Base-by-base conservation (phyloP, 2,113 vertebrate species). In the Catharus minimus region DNA sequence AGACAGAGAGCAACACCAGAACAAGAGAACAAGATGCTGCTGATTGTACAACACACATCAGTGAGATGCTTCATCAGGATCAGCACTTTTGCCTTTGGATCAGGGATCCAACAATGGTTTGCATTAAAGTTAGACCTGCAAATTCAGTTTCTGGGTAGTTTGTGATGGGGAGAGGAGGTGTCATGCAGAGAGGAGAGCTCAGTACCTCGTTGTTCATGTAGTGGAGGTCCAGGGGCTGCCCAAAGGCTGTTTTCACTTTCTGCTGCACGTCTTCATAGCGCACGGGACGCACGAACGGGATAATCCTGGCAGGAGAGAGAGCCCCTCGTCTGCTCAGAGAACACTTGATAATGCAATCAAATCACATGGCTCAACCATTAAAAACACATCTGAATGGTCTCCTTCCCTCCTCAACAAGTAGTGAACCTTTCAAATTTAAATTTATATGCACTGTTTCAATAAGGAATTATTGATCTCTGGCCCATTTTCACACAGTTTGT, bases 191-290 rank as follows among this genome's bases (percentile, higher is more conserved):
- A 69, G 65, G n/a, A 0, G 1, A 39, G 49, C 55, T 89, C 90
- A 83, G 68, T 96, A 99, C 99, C 98, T 99, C 99, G 36, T 99
- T 99, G 97, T 99, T 99, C 98, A 99, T 98, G 91, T 99, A 99
- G 97, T 99, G 98, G 46, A 99, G 98, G 92, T 99, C 98, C 39
- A 99, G 97, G 64, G 98, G 98, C 93, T 99, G 99, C 58, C 99
- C 98, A 92, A 99, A 99, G 32, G 98, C 98, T 23, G 97, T 96
- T 94, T 98, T 98, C 88, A 99, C 98, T 95, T 99, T 99, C 97
- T 98, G 98, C 62, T 98, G 98, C 95, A 99, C 97, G 44, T 99
- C 99, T 77, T 99, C 98, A 13, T 98, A 99, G 92, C 98, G 98
- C 86, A 99, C 98, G 8, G 99, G 99, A 47, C 99, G 98, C 88